Evolutionary conservation across 2,113 vertebrate genomes (phyloP).

Genomic region (Apteryx mantelli): DNA sequence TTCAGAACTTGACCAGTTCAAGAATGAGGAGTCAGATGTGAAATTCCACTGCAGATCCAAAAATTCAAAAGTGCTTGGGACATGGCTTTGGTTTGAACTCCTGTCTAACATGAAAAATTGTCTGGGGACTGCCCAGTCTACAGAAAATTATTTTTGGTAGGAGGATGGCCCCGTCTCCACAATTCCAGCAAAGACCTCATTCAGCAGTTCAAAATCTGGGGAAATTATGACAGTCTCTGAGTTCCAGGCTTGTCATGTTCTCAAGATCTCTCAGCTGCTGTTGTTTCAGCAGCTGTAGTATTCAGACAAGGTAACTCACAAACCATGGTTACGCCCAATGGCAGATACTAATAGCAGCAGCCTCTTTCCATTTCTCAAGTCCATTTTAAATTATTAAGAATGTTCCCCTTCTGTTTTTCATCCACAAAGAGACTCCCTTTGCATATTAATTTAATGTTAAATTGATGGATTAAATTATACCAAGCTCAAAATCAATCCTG

Average conservation of each 20-base stretch:
- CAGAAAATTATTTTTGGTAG: background rate
- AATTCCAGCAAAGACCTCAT: background rate
- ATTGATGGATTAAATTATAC: slow-evolving; percentile 98
- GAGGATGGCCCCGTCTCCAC: background rate
- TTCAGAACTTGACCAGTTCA: background rate
- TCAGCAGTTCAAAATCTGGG: background rate
- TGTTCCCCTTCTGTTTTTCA: slow-evolving; percentile 78
- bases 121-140: background rate
- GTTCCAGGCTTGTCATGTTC: background rate
- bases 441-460: slow-evolving; percentile 96
- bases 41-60: background rate
- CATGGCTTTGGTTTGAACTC: background rate
- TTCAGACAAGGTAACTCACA: background rate
- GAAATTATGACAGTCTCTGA: fast-evolving
- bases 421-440: slow-evolving; percentile 80
- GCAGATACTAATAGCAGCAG: slow-evolving; percentile 80
- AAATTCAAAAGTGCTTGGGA: background rate
- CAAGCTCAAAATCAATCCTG: slow-evolving; percentile 90
- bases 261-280: background rate
- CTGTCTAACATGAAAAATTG: fast-evolving
- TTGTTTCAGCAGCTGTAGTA: background rate
- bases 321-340: slow-evolving; percentile 45
- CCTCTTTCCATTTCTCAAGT: slow-evolving; percentile 78
- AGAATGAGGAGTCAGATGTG: background rate
- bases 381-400: slow-evolving; percentile 82